Evolutionary conservation across 2,888 invertebrate genomes (phyloP), one percentile per base, ranked within the genome.

Genomic region (Nasonia oneida): DNA sequence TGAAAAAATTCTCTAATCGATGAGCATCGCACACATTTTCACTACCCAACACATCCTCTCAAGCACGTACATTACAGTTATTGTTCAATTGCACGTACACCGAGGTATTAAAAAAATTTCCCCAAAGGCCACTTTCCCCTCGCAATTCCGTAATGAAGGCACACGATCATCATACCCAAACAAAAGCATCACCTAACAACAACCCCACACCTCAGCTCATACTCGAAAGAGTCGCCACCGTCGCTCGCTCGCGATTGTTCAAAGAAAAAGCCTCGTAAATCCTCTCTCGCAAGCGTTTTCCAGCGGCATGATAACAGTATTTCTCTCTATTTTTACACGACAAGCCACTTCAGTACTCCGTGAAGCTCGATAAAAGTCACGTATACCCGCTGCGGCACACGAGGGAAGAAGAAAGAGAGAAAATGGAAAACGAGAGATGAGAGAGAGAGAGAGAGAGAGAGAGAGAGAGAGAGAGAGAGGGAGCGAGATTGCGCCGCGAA

Each of bases 241-340:
- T 39, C 57, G 47, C 15, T 57, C 37, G 75, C 50, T 57, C 37
- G 75, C 50, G 64, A 81, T 81, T 81, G 76, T 29, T 82, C 75
- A 50, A 53, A 53, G 67, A 77, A 77, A 83, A 83, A 77, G 76
- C 67, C 70, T 77, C 83, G 77, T 77, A 77, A 83, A 83, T 77
- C 77, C 29, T 77, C 10, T 64, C 42, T 3, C 23, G 18, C 33
- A 50, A 71, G 80, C 3, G 78, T 18, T 18, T 78, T 47, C 57
- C 67, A 61, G 29, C 33, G 14, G 50, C 42, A 18, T 76, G 76
- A 84, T 71, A 81, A 70, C 84, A 78, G 84, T 84, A 84, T 81
- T 84, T 81, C 76, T 57, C 64, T 77, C 81, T 70, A 80, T 84
- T 84, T 84, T 81, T 84, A 84, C 80, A 75, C 80, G 84, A 81